Evolutionary conservation across 1,140 invertebrate genomes (phyloP), one percentile per base, ranked within the genome.

Genomic region (Tribolium castaneum): DNA sequence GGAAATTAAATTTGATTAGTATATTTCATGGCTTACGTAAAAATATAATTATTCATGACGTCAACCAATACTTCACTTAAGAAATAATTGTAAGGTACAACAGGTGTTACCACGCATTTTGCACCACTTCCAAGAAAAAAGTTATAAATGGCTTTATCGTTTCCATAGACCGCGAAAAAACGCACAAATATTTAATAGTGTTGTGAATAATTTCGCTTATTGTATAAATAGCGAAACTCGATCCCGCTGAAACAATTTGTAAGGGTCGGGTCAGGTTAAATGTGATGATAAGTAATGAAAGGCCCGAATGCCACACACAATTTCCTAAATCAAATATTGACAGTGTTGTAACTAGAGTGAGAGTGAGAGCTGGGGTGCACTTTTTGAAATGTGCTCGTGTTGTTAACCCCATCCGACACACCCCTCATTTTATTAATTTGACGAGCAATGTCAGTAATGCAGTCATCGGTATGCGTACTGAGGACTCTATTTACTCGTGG

Each of bases 291-390:
- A 66, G 59, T 66, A 66, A 66, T 66, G 59, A 66, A 66, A 66
- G 59, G 59, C 59, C 30, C 56, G 56, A 62, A 62, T 62, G 30
- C 7, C 56, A 62, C 56, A 66, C 59, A 66, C 59, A 66, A 66
- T 66, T 66, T 66, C 59, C 59, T 34, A 66, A 66, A 66, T 66
- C 59, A 66, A 66, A 66, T 66, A 66, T 66, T 66, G 59, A 66
- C 59, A 66, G 12, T 13, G 59, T 45, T 62, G 56, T 62, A 62
- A 62, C 52, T 3, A 62, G 56, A 62, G 49, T 50, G 49, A 50
- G 56, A 62, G 56, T n/a, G 9, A 62, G 30, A 35, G 30, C 59
- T 45, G 22, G 59, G 59, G 25, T 66, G 59, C 59, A 66, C 34
- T 35, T 30, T 66, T 66, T 66, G 25, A 66, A 66, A 66, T 35